A percentile compares a stretch with the other conserved stretches of the same genome.
These are phyloP conservation scores for Mythimna lalbum DNA, from an alignment of 2,888 invertebrate genomes.

Conservation along the genomic window DNA sequence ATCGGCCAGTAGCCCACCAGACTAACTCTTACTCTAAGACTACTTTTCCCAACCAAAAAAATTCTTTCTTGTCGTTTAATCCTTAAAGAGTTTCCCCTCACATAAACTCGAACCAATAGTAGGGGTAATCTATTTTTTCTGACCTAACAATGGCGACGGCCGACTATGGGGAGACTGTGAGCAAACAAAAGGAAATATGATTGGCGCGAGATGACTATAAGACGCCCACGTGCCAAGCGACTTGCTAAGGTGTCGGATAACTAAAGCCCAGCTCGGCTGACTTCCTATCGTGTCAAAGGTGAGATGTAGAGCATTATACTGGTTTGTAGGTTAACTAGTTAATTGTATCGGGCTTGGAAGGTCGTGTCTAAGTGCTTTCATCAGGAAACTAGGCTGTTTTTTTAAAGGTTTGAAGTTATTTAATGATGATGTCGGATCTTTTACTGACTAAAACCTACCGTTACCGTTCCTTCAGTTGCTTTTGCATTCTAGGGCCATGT, in stretches of 20 bases:
- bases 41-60: too few relatives aligned
- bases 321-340: conserved; percentile 26
- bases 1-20: too few relatives aligned
- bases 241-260: conserved; percentile 56
- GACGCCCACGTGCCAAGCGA: conserved; percentile 73
- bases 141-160: conserved; percentile 72
- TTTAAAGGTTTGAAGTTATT: too few relatives aligned
- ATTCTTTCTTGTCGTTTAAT: too few relatives aligned
- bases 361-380: not conserved
- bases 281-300: conserved; percentile 37
- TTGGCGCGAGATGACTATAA: conserved; percentile 75
- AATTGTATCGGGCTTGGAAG: conserved; percentile 16
- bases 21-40: too few relatives aligned
- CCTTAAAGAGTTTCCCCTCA: too few relatives aligned
- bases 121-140: conserved; percentile 61
- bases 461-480: too few relatives aligned
- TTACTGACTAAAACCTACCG: too few relatives aligned
- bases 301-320: conserved; percentile 28
- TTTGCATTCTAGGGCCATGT: too few relatives aligned
- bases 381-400: not conserved
- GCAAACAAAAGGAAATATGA: conserved; percentile 86
- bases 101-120: conserved; percentile 32
- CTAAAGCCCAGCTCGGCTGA: conserved; percentile 30
- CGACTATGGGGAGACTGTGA: conserved; percentile 77
- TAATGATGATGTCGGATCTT: too few relatives aligned